phyloP scores from a whole-genome alignment of 2,888 invertebrate genomes.

The Drosophila macrospina region DNA sequence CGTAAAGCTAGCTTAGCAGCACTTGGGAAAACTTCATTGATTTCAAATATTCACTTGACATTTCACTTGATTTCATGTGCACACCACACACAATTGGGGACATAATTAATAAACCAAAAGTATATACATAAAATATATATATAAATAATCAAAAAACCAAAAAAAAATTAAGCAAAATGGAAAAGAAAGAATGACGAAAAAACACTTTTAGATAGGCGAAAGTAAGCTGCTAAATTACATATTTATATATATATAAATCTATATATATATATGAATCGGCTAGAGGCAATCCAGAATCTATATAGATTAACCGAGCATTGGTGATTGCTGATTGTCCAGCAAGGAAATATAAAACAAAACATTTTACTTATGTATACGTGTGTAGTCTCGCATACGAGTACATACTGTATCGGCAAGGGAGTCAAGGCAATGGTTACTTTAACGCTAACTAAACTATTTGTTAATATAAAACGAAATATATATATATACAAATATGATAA shows the following conservation, averaged over 20 bases:
- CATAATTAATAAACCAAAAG: slow-evolving; percentile 36
- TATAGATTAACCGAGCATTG: slow-evolving; percentile 39
- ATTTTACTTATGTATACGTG: slow-evolving; percentile 54
- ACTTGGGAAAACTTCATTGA: slow-evolving; percentile 30
- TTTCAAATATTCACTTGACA: slow-evolving; percentile 27
- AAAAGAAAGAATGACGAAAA: slow-evolving; percentile 32
- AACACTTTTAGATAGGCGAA: slow-evolving; percentile 76
- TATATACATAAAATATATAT: slow-evolving; percentile 40
- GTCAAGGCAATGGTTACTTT: slow-evolving; percentile 64
- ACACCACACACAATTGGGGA: slow-evolving; percentile 19
- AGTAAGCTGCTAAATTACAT: slow-evolving; percentile 57
- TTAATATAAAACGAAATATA: slow-evolving; percentile 40
- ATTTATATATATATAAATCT: slow-evolving; percentile 25
- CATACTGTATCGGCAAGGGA: slow-evolving; percentile 50
- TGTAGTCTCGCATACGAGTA: slow-evolving; percentile 14
- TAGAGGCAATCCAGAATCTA: slow-evolving; percentile 54
- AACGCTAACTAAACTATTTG: slow-evolving; percentile 66
- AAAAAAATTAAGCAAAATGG: slow-evolving; percentile 23
- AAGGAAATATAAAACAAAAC: slow-evolving; percentile 11
- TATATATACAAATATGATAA: slow-evolving; percentile 30
- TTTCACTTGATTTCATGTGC: slow-evolving; percentile 42
- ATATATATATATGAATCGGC: slow-evolving; percentile 44
- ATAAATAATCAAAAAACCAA: slow-evolving; percentile 60
- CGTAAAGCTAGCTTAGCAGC: slow-evolving; percentile 22
- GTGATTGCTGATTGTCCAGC: slow-evolving; percentile 41